Base-by-base conservation (phyloP, 2,888 invertebrate species). In the Rhorus exstirpatorius region DNA sequence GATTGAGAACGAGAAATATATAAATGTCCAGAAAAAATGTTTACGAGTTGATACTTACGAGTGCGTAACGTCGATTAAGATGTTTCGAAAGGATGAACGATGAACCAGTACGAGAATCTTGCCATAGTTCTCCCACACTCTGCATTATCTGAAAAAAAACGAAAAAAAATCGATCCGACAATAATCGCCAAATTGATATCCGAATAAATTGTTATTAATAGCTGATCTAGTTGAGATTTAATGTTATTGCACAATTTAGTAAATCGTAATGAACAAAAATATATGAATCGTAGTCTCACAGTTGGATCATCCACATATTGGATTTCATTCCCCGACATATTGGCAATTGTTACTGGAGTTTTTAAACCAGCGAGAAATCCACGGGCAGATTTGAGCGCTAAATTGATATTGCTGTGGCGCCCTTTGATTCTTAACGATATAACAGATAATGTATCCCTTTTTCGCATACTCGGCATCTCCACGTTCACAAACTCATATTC, bases 321-420 rank as follows among this genome's bases (percentile, higher is more conserved):
- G 8, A 19, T 1, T 8, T 19, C 4, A 19, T 6, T 10, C 0
- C 17, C 8, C 8, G 7, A 0, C 1, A 0, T 3, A 51, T 4
- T 2, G 1, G 51, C 51, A 6, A 51, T 0, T 8, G 51, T 51
- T 7, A 60, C 60, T 2, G 60, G 31, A 1, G 60, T 60, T 7
- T 60, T 31, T 60, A 17, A 8, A 7, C 60, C 60, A 31, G 60
- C 60, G 17, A 60, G 17, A 17, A 60, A 8, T 31, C 60, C 60
- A 2, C 35, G 35, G 35, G 7, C 14, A 31, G 35, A 35, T 14
- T 17, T 7, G 17, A 35, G 4, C 17, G 7, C n/a, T 14, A 60
- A 14, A 1, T 31, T 35, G 14, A 60, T 17, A 14, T 60, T 14
- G 4, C 31, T 14, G 2, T 8, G 4, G 10, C n/a, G 14, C 0